Base-by-base conservation (phyloP, 2,888 invertebrate species). In the Agonopterix heracliana region DNA sequence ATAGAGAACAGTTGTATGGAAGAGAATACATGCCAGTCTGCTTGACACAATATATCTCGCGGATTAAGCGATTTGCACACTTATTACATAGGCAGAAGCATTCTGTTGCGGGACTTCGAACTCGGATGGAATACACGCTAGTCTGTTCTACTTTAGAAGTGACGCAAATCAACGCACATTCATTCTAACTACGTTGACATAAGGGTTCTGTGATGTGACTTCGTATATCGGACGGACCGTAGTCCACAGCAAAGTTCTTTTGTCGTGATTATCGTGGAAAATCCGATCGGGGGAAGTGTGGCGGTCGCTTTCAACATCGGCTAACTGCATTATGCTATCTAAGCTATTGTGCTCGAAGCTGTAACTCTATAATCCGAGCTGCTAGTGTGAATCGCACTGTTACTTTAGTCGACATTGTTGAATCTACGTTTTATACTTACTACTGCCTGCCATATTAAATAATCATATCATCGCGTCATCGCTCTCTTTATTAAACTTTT, bases 261-360 rank as follows among this genome's bases (percentile, higher is more conserved):
- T 87, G 87, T 87, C 78, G 75, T 80, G 84, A 87, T 87, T 86
- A 86, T 87, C 86, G 75, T 71, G 78, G 84, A 78, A 81, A 85
- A 86, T 85, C 86, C 86, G 85, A 88, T 88, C 83, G 79, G 70
- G 73, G 79, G 82, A 82, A 84, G 83, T 81, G 79, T 82, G 78
- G 81, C 80, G 75, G 71, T 66, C 66, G 81, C 82, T 81, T 83
- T 82, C 81, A 81, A 80, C 75, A 72, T 69, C 75, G 74, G 81
- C 79, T 81, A 85, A 86, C 86, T 86, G 85, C 82, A 86, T 86
- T 86, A 84, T 84, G 82, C 76, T 84, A 85, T 86, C 86, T 76
- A 74, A 73, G 72, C 76, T 64, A 74, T 81, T 81, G 80, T 81
- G 73, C 65, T 64, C 61, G 60, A 53, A 58, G 53, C 60, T 63